Base-by-base conservation (phyloP, 2,888 invertebrate genomes). In the Melangyna quadrimaculata region DNA sequence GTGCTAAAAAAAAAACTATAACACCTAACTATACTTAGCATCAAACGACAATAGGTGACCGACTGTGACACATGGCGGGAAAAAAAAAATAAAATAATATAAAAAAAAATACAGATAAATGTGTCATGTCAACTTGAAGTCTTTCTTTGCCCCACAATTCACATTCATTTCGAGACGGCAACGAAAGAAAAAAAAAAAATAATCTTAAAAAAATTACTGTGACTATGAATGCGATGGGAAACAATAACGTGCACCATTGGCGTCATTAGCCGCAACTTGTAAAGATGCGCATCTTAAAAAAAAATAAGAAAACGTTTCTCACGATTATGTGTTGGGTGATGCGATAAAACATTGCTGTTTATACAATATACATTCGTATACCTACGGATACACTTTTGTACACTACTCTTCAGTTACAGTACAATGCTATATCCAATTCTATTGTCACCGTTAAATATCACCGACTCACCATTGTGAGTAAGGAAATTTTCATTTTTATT, bases 211-310 rank as follows among this genome's bases (percentile, higher is more conserved):
- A 45, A 57, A 10, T 43, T 29, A 63, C 43, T 48, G 51, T 55
- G 29, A 43, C 35, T 29, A 45, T 40, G 14, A 69, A 48, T 59
- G 35, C 72, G 17, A 70, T 78, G 55, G 48, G 70, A 70, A 79
- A 83, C 70, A 78, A 74, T 74, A 78, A 63, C 63, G 17, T 74
- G 73, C 82, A 78, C 27, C 61, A 63, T 70, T 37, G 69, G 72
- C 59, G 48, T 67, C 75, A 75, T 75, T 81, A 75, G 57, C 65
- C 67, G 51, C 40, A 69, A 59, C 61, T 69, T 75, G 48, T 57
- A 75, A 27, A 65, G 70, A 77, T 81, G 77, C 45, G 65, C 71
- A 72, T 77, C 77, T 59, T 27, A 45, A 65, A 37, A 22, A 9
- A 22, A n/a, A 12, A 40, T 2, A 70, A 55, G 48, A 53, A 55